phyloP scores from a whole-genome alignment of 2,888 invertebrate species.

The Pammene aurita region DNA sequence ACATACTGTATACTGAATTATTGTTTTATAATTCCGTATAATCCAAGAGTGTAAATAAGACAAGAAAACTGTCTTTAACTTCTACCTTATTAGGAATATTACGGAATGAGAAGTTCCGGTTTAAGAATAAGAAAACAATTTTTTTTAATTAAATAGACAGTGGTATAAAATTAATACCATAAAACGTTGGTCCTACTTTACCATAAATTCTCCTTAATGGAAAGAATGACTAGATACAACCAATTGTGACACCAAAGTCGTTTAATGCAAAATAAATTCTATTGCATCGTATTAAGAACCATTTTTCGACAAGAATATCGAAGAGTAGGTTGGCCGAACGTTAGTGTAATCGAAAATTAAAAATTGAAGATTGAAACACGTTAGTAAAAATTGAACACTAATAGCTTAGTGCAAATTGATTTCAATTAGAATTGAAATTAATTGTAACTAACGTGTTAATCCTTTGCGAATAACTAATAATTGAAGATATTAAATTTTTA shows the following conservation, averaged over 20 bases:
- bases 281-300: not conserved
- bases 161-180: not conserved
- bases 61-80: too few species aligned
- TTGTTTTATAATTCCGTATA: too few species aligned
- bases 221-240: conserved; percentile 7
- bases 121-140: conserved; percentile 1
- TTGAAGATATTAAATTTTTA: too few species aligned
- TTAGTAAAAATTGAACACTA: too few species aligned
- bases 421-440: too few species aligned
- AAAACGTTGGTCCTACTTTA: not conserved
- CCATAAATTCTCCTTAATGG: conserved; percentile 29
- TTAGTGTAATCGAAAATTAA: too few species aligned
- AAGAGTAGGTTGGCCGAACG: conserved; percentile 22
- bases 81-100: not conserved
- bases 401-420: too few species aligned
- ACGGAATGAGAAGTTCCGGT: not conserved
- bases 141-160: not conserved
- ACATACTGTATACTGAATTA: too few species aligned
- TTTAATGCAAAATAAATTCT: not conserved
- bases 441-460: too few species aligned
- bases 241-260: not conserved
- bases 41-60: too few species aligned
- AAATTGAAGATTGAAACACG: too few species aligned
- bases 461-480: too few species aligned
- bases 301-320: conserved; percentile 8